Conservation (phyloP, 2,888 invertebrate species). For the Anoplius nigerrimus region DNA sequence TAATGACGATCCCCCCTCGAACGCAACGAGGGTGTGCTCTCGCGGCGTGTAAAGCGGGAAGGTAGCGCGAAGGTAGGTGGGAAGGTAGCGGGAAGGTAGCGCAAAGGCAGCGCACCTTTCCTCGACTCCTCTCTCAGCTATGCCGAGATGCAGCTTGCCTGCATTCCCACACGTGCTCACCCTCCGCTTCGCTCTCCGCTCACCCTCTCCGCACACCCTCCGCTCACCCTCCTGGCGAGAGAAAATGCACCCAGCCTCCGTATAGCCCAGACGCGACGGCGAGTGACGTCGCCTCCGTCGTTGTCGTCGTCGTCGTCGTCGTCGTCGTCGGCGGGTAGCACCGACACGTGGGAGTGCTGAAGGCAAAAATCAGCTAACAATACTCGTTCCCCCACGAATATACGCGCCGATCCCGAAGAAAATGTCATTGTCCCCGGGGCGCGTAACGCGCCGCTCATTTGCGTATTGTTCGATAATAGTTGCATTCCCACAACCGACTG, state of each 20-base stretch:
- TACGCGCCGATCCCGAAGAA: constrained; percentile 32
- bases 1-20: constrained; percentile 35
- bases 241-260: constrained; percentile 20
- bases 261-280: constrained; percentile 24
- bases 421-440: constrained; percentile 49
- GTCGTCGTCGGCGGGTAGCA: constrained; percentile 35
- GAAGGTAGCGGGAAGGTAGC: not conserved
- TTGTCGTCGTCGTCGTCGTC: too few relatives aligned
- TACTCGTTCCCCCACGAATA: constrained; percentile 51
- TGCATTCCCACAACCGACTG: constrained; percentile 1
- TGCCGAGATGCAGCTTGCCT: constrained; percentile 36
- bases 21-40: constrained; percentile 45
- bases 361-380: constrained; percentile 49
- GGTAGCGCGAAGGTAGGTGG: too few relatives aligned
- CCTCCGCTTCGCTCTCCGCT: too few relatives aligned
- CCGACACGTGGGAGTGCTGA: constrained; percentile 56
- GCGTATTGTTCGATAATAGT: constrained; percentile 40
- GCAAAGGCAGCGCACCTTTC: constrained; percentile 17
- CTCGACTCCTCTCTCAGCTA: constrained; percentile 8
- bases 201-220: too few relatives aligned
- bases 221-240: too few relatives aligned
- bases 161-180: constrained; percentile 52
- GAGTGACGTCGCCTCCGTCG: constrained; percentile 18
- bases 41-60: constrained; percentile 26
- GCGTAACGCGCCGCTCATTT: constrained; percentile 43